Conservation (phyloP, 2,888 invertebrate species). For the Perithous albicinctus region DNA sequence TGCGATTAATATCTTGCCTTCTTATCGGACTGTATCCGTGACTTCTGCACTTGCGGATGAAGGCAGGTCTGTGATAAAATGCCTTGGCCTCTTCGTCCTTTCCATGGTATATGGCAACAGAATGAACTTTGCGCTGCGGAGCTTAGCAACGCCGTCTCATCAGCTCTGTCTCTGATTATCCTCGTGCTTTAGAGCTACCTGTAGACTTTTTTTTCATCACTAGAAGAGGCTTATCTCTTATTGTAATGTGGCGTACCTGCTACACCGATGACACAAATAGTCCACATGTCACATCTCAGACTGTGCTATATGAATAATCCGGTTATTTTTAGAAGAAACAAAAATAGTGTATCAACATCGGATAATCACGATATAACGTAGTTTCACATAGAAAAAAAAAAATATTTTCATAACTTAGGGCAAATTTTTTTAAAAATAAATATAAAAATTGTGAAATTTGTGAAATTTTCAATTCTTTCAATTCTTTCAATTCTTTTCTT, state of each 20-base stretch:
- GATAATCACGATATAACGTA: not conserved
- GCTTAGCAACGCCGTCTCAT: constrained; percentile 35
- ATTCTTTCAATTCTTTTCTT: too few relatives aligned
- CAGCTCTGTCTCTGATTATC: constrained; percentile 14
- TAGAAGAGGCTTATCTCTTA: not conserved
- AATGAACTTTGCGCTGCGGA: constrained; percentile 59
- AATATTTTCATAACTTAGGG: too few relatives aligned
- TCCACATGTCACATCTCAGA: constrained; percentile 5
- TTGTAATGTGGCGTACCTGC: not conserved
- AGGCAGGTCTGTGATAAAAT: not conserved
- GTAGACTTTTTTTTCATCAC: constrained; percentile 1
- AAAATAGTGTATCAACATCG: too few relatives aligned
- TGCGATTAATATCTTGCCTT: not conserved
- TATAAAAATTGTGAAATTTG: too few relatives aligned
- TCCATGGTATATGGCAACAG: constrained; percentile 24
- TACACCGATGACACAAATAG: constrained; percentile 9
- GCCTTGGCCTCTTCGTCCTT: constrained; percentile 46
- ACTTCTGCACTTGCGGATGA: not conserved
- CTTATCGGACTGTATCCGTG: not conserved
- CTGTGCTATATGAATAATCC: not conserved
- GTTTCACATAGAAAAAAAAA: not conserved
- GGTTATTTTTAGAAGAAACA: not conserved
- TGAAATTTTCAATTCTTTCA: too few relatives aligned
- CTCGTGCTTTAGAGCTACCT: not conserved
- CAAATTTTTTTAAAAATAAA: too few relatives aligned